These are phyloP conservation scores for Gandaritis pyraliata DNA, from an alignment of 2,888 invertebrate genomes.

Conservation along the genomic window DNA sequence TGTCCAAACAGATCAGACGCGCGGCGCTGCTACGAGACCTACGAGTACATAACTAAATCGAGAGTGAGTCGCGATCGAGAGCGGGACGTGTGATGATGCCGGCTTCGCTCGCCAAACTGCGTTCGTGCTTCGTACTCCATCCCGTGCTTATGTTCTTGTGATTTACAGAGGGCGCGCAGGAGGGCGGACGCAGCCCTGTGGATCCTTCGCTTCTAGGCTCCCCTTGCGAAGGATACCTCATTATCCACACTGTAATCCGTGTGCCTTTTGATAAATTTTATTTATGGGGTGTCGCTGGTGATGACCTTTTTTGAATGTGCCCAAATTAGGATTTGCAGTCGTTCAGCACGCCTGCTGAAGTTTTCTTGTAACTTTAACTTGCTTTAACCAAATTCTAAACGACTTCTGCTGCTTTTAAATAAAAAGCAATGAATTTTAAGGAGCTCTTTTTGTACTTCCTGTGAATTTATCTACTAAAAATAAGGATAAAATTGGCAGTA, in stretches of 20 bases:
- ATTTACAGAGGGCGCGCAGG: constrained; percentile 70
- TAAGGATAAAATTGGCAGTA: constrained; percentile 1
- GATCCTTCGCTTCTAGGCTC: constrained; percentile 50
- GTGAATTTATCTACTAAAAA: neutral
- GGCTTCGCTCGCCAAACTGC: constrained; percentile 81
- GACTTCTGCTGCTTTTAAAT: too few relatives aligned
- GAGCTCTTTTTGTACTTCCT: neutral
- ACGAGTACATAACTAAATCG: constrained; percentile 60
- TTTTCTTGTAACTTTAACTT: constrained; percentile 8
- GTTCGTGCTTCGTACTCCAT: constrained; percentile 58
- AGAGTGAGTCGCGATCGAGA: constrained; percentile 47
- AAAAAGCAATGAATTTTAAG: neutral
- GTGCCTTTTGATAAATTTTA: constrained; percentile 79
- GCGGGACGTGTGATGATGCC: constrained; percentile 56
- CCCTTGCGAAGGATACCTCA: constrained; percentile 80
- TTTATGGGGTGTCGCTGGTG: constrained; percentile 65
- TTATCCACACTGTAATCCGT: constrained; percentile 81
- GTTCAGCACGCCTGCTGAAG: constrained; percentile 25
- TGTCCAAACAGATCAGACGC: constrained; percentile 77
- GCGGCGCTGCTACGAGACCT: constrained; percentile 50
- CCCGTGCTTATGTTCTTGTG: constrained; percentile 70
- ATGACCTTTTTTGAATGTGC: constrained; percentile 60
- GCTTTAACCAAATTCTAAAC: neutral
- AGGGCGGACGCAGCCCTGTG: constrained; percentile 62
- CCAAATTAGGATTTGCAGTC: constrained; percentile 35